phyloP scores from a whole-genome alignment of 2,113 vertebrate genomes.

The Leucopsar rothschildi region DNA sequence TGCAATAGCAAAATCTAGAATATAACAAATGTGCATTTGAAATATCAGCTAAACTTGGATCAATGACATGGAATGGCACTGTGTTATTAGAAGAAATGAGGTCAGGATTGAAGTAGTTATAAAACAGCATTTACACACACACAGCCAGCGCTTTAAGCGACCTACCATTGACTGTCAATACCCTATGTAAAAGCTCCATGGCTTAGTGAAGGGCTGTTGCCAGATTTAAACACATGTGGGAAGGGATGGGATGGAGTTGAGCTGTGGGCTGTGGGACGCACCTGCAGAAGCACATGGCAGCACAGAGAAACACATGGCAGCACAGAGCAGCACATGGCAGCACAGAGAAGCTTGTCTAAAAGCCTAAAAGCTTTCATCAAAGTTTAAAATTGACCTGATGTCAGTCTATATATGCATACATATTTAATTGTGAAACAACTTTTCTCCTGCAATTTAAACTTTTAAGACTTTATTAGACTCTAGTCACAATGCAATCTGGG shows the following conservation, averaged over 20 bases:
- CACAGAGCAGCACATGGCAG: too few relatives aligned
- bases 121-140: background rate
- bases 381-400: background rate
- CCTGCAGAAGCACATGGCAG: too few relatives aligned
- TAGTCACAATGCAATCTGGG: background rate
- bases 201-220: background rate
- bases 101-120: background rate
- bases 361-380: background rate
- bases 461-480: background rate
- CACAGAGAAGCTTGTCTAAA: too few relatives aligned
- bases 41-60: background rate
- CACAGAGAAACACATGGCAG: too few relatives aligned
- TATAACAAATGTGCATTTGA: background rate
- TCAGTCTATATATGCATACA: background rate
- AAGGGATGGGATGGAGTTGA: background rate
- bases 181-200: background rate
- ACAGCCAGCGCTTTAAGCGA: background rate
- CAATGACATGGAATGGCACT: background rate
- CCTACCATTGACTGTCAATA: background rate
- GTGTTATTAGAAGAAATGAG: background rate
- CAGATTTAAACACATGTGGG: background rate
- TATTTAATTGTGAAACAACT: background rate
- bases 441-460: background rate
- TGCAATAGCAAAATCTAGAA: background rate
- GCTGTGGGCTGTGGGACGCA: too few relatives aligned